Base-by-base conservation (phyloP, 2,113 vertebrate species). In the Sclerurus mexicanus region DNA sequence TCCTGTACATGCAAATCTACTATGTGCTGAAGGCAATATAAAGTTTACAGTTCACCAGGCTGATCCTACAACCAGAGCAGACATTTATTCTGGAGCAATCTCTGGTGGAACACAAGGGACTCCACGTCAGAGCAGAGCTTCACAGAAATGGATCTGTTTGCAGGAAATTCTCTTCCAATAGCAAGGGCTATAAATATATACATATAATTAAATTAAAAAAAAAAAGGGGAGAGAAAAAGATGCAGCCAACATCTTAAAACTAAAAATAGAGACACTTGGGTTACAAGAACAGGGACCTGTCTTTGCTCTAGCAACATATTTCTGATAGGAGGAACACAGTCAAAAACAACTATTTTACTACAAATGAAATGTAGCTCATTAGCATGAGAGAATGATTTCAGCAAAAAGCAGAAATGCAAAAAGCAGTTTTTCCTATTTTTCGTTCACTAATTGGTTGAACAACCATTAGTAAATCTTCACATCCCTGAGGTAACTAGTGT, bases 161-260 rank as follows among this genome's bases (percentile, higher is more conserved):
- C 96, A 95, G 93, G 87, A 96, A 96, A 89, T 95, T 93, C 85
- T 93, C 92, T 88, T 89, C 73, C 92, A 93, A 87, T 72, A 87
- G 76, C 75, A 84, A 90, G 56, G 88, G 52, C 85, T 94, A 96
- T 90, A 96, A 96, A 96, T 95, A 96, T 16, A 90, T 35, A 85
- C 11, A 30, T 30, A 80, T 37, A 96, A 80, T 72, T 33, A 10
- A 80, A 53, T 42, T 71, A 56, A 91, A 69, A 69, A 50, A 72
- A 67, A 62, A 66, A 46, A 49, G 9, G 6, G 14, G 24, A 37
- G 6, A 52, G 4, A 46, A 12, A 74, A 50, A 81, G 21, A 89
- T 66, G 58, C 40, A 93, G 87, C 59, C 85, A 97, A 83, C 71
- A 71, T 83, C 42, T 94, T 89, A 83, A 94, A 89, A 85, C 89